Evolutionary conservation across 2,888 invertebrate species (phyloP), one percentile per base, ranked within the genome.

Genomic region (Lissocephala sabroskyi): DNA sequence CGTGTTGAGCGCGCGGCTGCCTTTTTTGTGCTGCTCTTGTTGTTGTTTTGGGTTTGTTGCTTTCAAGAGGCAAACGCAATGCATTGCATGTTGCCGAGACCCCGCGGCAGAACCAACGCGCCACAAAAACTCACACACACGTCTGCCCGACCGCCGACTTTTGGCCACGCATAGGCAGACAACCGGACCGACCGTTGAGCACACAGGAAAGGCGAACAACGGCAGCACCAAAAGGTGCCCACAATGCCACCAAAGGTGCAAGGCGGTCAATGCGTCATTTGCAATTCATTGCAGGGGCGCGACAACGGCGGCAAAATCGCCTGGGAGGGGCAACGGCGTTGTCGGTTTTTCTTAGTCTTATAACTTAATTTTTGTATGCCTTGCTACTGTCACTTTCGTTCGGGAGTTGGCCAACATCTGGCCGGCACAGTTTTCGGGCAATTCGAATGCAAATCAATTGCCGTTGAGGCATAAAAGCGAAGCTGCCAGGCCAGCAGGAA

Each of bases 401-500:
- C 11, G 30, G 30, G 2, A 32, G 2, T 13, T 13, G 11, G 11
- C 5, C 5, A 32, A 32, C 30, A 32, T 13, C 9, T 10, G 13
- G 13, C 1, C 5, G 30, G 13, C 6, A 13, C 35, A 35, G 9
- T 9, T 35, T 35, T 35, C 16, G 35, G 35, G 13, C 10, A 16
- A 76, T 68, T 76, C 65, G 68, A 74, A 68, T 76, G 77, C 62
- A 74, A 68, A 76, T 76, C 68, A 59, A 73, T 62, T 73, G 61
- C 3, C n/a, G n/a, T n/a, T n/a, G n/a, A n/a, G n/a, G n/a, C n/a
- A n/a, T n/a, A n/a, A n/a, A n/a, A n/a, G n/a, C n/a, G n/a, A n/a
- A n/a, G n/a, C n/a, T n/a, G n/a, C n/a, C n/a, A n/a, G n/a, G n/a
- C n/a, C n/a, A n/a, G n/a, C n/a, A n/a, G n/a, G n/a, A n/a, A n/a